Conservation (phyloP, 2,113 vertebrate genomes). For the Alectura lathami region DNA sequence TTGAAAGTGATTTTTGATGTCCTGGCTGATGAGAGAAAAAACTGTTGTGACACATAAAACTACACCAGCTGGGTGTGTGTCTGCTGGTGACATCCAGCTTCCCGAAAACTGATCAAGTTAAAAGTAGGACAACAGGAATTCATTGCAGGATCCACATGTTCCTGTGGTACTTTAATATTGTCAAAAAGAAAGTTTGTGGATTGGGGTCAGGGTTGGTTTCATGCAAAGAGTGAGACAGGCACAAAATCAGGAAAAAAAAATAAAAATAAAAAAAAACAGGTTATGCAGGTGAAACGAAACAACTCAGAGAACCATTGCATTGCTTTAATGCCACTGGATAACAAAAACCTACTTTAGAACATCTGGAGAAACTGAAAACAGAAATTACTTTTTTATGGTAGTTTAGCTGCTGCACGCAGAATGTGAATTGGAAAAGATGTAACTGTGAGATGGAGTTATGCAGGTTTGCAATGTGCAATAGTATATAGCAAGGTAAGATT, state of each 20-base stretch:
- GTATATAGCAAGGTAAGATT: not conserved
- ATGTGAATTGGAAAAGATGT: not conserved
- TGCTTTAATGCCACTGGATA: not conserved
- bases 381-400: not conserved
- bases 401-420: not conserved
- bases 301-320: not conserved
- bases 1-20: not conserved
- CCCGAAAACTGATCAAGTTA: not conserved
- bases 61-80: not conserved
- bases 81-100: not conserved
- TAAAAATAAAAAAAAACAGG: not conserved
- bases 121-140: not conserved
- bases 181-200: not conserved
- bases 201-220: not conserved
- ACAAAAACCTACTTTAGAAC: not conserved
- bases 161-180: slow-evolving; percentile 17
- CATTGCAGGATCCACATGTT: not conserved
- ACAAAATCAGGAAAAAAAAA: not conserved
- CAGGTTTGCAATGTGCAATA: not conserved
- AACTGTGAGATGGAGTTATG: not conserved
- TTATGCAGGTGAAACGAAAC: not conserved
- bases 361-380: not conserved
- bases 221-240: not conserved
- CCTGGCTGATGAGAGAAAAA: not conserved
- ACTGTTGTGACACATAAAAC: not conserved